Evolutionary conservation across 1,140 invertebrate species (phyloP).

Genomic region (Trachelipus rathkii): DNA sequence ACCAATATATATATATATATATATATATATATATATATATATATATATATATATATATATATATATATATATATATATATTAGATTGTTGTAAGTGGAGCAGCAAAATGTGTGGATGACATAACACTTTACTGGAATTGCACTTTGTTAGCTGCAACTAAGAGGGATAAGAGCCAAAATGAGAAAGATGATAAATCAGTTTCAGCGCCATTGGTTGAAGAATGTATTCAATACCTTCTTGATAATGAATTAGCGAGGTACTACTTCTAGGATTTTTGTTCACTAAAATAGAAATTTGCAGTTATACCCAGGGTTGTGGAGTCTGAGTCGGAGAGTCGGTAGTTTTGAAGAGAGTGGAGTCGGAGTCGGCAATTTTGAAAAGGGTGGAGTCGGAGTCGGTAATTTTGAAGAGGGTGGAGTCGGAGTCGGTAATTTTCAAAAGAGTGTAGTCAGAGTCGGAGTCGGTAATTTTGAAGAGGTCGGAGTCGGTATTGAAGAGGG

Average conservation of each 20-base stretch:
- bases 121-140: conserved; percentile 73
- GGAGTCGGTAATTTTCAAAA: too few species aligned
- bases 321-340: too few species aligned
- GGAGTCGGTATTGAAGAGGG: too few species aligned
- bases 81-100: conserved; percentile 82
- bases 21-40: not conserved
- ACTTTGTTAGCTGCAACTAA: conserved; percentile 61
- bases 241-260: conserved; percentile 57
- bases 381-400: too few species aligned
- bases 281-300: too few species aligned
- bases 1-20: conserved; percentile 5
- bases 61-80: conserved; percentile 2
- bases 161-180: conserved; percentile 6
- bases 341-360: too few species aligned
- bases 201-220: conserved; percentile 51
- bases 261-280: conserved; percentile 23
- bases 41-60: conserved; percentile 5
- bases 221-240: conserved; percentile 58
- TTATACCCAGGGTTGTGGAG: too few species aligned
- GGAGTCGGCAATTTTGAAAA: too few species aligned
- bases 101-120: conserved; percentile 65
- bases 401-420: too few species aligned
- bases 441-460: too few species aligned
- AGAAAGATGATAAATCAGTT: conserved; percentile 20
- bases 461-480: too few species aligned